These are phyloP conservation scores for Malurus cyaneus DNA, from an alignment of 2,113 vertebrate species.

Conservation along the genomic window DNA sequence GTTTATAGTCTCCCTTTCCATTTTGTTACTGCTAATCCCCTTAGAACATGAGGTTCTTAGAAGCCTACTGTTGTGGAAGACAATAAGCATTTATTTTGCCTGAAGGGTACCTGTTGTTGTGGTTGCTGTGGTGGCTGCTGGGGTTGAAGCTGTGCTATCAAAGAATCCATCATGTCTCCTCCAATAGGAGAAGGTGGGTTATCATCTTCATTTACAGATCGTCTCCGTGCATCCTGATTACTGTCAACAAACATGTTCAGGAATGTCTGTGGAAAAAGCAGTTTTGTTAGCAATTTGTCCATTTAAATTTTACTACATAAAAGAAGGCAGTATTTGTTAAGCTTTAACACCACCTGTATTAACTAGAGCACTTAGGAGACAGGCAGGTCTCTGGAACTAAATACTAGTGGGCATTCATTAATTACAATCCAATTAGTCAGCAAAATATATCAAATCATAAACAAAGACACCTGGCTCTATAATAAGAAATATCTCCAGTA, in stretches of 20 bases:
- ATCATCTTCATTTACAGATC: conserved; percentile 96
- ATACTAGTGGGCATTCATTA: not conserved
- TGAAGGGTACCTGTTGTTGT: conserved; percentile 77
- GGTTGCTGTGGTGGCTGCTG: conserved; percentile 75
- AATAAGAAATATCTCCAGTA: not conserved
- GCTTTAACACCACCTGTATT: not conserved
- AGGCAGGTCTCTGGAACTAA: not conserved
- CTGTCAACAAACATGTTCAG: conserved; percentile 99
- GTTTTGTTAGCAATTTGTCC: not conserved
- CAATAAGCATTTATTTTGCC: conserved; percentile 1
- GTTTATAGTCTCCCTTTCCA: not conserved
- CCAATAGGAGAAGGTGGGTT: conserved; percentile 97
- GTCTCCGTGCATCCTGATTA: conserved; percentile 93
- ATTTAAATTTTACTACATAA: not conserved
- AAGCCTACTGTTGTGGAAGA: not conserved
- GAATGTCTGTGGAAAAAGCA: conserved; percentile 83
- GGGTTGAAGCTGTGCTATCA: conserved; percentile 88
- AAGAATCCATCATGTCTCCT: conserved; percentile 91
- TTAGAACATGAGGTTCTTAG: not conserved
- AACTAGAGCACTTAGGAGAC: not conserved
- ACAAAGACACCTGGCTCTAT: not conserved
- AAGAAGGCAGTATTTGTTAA: not conserved
- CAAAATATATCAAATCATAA: not conserved
- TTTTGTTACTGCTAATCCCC: not conserved
- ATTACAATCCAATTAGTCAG: not conserved